Evolutionary conservation across 1,140 invertebrate genomes (phyloP).

Genomic region (Oncopodura yosiiana): DNA sequence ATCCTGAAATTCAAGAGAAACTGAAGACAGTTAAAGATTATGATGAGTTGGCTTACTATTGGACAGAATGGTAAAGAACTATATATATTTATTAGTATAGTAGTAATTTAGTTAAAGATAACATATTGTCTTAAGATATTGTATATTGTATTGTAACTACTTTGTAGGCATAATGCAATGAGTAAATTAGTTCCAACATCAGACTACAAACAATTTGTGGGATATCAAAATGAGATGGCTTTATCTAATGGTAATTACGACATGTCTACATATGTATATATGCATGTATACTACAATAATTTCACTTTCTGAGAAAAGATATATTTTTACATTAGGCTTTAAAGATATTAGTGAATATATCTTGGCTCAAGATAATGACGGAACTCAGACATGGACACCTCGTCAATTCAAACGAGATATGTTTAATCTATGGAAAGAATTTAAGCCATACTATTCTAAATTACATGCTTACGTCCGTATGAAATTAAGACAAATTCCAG

Average conservation of each 20-base stretch:
- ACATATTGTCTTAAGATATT: background rate
- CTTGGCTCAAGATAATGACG: slow-evolving; percentile 4
- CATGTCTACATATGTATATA: background rate
- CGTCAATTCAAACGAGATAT: slow-evolving; percentile 51
- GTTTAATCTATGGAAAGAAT: slow-evolving; percentile 56
- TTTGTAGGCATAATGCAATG: slow-evolving; percentile 37
- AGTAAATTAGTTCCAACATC: background rate
- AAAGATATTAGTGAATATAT: slow-evolving; percentile 15
- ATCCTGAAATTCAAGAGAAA: slow-evolving; percentile 38
- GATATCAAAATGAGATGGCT: slow-evolving; percentile 17
- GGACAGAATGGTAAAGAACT: slow-evolving; percentile 52
- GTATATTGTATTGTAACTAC: no score
- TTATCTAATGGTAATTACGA: slow-evolving; percentile 17
- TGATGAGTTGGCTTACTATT: slow-evolving; percentile 48
- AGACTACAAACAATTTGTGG: slow-evolving; percentile 15
- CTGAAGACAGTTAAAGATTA: slow-evolving; percentile 41
- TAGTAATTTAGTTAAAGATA: no score
- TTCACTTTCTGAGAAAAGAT: background rate
- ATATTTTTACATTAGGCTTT: slow-evolving; percentile 7
- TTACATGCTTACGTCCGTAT: slow-evolving; percentile 76
- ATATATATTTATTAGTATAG: no score
- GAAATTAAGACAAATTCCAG: slow-evolving; percentile 51
- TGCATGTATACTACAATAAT: background rate
- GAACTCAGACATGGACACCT: slow-evolving; percentile 30
- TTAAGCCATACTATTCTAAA: slow-evolving; percentile 70